Evolutionary conservation across 2,113 vertebrate genomes (phyloP).

Genomic region (Sinosuthora webbiana): DNA sequence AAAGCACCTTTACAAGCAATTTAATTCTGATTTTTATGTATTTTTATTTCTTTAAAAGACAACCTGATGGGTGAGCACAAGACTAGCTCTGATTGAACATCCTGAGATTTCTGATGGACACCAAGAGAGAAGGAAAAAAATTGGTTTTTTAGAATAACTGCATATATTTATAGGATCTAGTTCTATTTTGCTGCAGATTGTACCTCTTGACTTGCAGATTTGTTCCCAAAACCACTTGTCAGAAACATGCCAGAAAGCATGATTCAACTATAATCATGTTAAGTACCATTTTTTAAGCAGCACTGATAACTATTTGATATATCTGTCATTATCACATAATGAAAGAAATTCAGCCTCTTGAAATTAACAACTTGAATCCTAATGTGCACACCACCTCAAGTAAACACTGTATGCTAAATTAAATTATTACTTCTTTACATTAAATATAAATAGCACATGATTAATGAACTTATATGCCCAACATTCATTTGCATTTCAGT

Average conservation of each 20-base stretch:
- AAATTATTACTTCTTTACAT: not conserved
- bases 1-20: not conserved
- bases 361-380: not conserved
- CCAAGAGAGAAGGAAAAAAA: not conserved
- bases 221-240: not conserved
- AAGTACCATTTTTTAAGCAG: not conserved
- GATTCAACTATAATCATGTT: not conserved
- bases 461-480: not conserved
- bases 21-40: not conserved
- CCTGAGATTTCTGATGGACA: not conserved
- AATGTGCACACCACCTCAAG: not conserved
- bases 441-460: not conserved
- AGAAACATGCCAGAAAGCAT: not conserved
- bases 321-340: not conserved
- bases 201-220: not conserved
- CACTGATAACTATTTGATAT: not conserved
- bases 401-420: not conserved
- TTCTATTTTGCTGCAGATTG: not conserved
- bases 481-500: not conserved
- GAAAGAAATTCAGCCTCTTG: not conserved
- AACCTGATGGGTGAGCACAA: not conserved
- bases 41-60: not conserved
- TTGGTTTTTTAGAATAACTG: not conserved
- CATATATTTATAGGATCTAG: not conserved
- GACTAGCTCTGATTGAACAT: not conserved